Evolutionary conservation across 2,113 vertebrate genomes (phyloP).

Genomic region (Xiphophorus maculatus): DNA sequence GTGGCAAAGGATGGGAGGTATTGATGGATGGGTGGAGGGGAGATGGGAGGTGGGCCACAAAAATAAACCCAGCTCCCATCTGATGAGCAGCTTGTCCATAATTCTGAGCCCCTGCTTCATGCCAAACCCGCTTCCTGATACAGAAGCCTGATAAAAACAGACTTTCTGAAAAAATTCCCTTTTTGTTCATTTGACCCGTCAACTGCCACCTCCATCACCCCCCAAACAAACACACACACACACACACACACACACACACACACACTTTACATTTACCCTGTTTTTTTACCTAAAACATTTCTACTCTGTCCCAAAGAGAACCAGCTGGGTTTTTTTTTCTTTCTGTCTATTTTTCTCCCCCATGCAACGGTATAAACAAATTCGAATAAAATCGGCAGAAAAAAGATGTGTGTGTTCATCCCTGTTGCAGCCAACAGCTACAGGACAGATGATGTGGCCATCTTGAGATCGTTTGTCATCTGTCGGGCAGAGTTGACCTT

Average conservation of each 20-base stretch:
- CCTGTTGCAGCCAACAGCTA: conserved; percentile 68
- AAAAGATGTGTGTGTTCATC: conserved; percentile 73
- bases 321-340: conserved; percentile 60
- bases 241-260: not conserved
- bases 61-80: conserved; percentile 83
- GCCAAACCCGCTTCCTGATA: conserved; percentile 78
- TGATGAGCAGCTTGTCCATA: conserved; percentile 86
- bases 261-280: not conserved
- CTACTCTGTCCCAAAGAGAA: conserved; percentile 52
- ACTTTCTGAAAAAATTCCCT: conserved; percentile 68
- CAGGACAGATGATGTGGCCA: conserved; percentile 83
- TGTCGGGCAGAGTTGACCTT: conserved; percentile 84
- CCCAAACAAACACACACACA: too few species aligned
- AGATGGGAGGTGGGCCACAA: conserved; percentile 35
- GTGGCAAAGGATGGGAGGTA: conserved; percentile 50
- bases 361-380: conserved; percentile 48
- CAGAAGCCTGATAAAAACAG: conserved; percentile 75
- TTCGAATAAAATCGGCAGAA: conserved; percentile 40
- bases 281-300: conserved; percentile 60
- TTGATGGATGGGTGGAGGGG: conserved; percentile 37
- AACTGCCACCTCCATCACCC: not conserved
- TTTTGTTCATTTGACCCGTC: conserved; percentile 27
- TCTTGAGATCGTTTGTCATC: conserved; percentile 85
- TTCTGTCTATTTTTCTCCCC: not conserved
- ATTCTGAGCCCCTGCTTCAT: conserved; percentile 69